Evolutionary conservation across 2,797 vertebrate species (phyloP).

Genomic region (Rhinoraja longicauda): DNA sequence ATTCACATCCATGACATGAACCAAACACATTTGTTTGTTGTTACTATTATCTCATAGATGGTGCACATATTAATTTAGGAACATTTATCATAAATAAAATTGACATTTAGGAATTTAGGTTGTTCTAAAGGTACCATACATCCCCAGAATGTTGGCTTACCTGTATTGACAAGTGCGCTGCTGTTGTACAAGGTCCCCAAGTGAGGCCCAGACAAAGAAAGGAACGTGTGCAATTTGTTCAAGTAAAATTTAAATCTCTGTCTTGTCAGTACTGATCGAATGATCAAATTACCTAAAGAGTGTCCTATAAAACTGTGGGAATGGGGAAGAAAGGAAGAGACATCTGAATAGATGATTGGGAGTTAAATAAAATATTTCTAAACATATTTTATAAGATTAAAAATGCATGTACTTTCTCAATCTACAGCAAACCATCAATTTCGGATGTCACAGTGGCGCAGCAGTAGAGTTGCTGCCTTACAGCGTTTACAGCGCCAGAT

Average conservation of each 20-base stretch:
- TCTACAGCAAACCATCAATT: background rate
- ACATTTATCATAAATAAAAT: background rate
- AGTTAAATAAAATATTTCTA: constrained; percentile 40
- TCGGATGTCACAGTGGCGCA: no score
- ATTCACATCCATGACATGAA: background rate
- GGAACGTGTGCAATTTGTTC: constrained; percentile 88
- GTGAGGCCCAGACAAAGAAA: constrained; percentile 94
- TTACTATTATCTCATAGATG: background rate
- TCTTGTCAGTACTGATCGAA: constrained; percentile 90
- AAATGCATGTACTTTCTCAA: background rate
- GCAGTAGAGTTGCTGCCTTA: no score
- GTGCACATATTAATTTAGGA: background rate
- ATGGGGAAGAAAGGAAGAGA: constrained; percentile 38
- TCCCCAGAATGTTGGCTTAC: constrained; percentile 51
- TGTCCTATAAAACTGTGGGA: constrained; percentile 90
- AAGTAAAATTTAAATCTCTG: constrained; percentile 95
- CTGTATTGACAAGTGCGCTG: constrained; percentile 95
- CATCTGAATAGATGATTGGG: background rate
- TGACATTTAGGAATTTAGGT: background rate
- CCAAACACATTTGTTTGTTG: background rate
- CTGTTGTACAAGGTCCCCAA: constrained; percentile 96
- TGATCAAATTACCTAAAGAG: constrained; percentile 94
- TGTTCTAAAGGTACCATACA: background rate
- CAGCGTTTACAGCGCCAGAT: no score
- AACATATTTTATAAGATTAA: background rate